Evolutionary conservation across 2,888 invertebrate genomes (phyloP).

Genomic region (Conops quadrifasciatus): DNA sequence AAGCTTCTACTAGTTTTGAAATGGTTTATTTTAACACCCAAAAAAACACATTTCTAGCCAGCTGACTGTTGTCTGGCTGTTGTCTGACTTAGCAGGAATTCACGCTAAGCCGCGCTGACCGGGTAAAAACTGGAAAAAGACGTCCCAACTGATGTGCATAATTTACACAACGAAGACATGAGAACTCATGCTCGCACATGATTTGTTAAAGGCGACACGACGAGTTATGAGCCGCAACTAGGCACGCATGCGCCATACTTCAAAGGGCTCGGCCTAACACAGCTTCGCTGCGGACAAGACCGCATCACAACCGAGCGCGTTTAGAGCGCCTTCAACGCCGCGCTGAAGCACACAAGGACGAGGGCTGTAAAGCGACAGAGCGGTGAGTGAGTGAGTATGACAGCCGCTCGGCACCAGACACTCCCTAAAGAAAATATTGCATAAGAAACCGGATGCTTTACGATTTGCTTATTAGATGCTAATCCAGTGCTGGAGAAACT

Average conservation of each 20-base stretch:
- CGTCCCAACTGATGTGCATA: constrained; percentile 25
- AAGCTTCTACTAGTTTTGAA: neutral
- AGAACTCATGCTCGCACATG: constrained; percentile 34
- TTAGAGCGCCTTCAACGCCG: neutral
- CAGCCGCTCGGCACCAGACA: neutral
- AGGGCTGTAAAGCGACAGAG: too few relatives aligned
- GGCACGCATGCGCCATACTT: constrained; percentile 34
- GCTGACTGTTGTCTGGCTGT: neutral
- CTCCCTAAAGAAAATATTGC: neutral
- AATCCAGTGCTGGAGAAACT: too few relatives aligned
- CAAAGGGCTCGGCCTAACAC: constrained; percentile 2
- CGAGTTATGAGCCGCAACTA: constrained; percentile 27
- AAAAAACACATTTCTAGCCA: too few relatives aligned
- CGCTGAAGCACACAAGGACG: neutral
- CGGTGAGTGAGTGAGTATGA: neutral
- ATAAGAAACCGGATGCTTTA: too few relatives aligned
- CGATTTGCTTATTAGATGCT: too few relatives aligned
- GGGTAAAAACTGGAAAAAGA: constrained; percentile 8
- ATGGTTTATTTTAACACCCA: neutral
- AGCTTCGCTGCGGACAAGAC: neutral
- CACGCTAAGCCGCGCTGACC: neutral
- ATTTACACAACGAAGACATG: constrained; percentile 28
- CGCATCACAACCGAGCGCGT: neutral
- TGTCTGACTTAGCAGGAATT: neutral
- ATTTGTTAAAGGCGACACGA: constrained; percentile 34